Conservation (phyloP, 1,140 invertebrate genomes). For the Drosophila ohnishii region DNA sequence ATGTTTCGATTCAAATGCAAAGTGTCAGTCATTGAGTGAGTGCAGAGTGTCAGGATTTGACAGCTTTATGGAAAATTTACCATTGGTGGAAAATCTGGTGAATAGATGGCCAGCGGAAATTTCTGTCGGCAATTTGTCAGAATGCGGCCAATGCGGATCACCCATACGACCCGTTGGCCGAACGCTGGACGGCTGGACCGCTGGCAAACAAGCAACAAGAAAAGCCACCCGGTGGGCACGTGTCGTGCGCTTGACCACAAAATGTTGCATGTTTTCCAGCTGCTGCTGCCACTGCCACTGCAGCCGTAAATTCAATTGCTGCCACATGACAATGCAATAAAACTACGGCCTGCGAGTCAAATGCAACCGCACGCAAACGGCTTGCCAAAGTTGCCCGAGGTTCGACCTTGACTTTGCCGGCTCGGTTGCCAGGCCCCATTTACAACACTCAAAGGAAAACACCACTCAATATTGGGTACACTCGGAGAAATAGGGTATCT, state of each 20-base stretch:
- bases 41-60: slow-evolving; percentile 31
- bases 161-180: slow-evolving; percentile 26
- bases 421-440: slow-evolving; percentile 25
- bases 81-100: slow-evolving; percentile 47
- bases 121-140: slow-evolving; percentile 48
- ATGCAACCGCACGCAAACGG: slow-evolving; percentile 67
- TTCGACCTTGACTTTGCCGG: slow-evolving; percentile 69
- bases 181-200: background rate
- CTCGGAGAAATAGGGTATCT: background rate
- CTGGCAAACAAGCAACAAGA: slow-evolving; percentile 19
- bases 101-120: slow-evolving; percentile 53
- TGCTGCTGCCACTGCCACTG: slow-evolving; percentile 28
- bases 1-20: slow-evolving; percentile 18
- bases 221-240: slow-evolving; percentile 39
- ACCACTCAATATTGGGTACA: slow-evolving; percentile 9
- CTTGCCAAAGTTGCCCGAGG: slow-evolving; percentile 50
- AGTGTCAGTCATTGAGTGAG: slow-evolving; percentile 38
- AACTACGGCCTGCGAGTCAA: slow-evolving; percentile 58
- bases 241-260: slow-evolving; percentile 66
- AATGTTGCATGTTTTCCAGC: slow-evolving; percentile 69
- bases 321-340: slow-evolving; percentile 77
- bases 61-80: slow-evolving; percentile 46
- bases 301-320: slow-evolving; percentile 68
- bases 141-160: slow-evolving; percentile 24
- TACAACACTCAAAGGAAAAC: slow-evolving; percentile 18